Evolutionary conservation across 2,113 vertebrate species (phyloP).

Genomic region (Noctilio leporinus): DNA sequence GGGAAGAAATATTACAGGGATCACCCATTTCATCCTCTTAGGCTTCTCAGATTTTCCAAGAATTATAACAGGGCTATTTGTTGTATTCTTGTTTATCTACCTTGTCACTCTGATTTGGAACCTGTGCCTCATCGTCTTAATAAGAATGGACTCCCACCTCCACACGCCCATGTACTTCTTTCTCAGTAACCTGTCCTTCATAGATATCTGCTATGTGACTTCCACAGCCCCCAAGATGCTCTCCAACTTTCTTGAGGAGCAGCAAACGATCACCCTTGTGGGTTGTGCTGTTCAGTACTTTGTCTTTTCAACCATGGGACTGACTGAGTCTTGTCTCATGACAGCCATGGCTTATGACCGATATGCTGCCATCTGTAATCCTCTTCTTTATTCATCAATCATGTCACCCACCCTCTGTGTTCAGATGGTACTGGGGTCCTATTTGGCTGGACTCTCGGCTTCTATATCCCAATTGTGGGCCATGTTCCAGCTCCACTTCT

Average conservation of each 20-base stretch:
- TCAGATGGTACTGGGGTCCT: not conserved
- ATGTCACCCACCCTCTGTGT: not conserved
- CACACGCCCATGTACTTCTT: constrained; percentile 57
- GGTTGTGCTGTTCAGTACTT: constrained; percentile 28
- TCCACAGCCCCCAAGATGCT: constrained; percentile 46
- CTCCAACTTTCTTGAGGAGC: constrained; percentile 19
- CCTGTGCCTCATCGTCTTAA: constrained; percentile 15
- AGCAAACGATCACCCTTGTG: not conserved
- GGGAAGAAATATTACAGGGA: not conserved
- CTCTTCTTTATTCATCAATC: not conserved
- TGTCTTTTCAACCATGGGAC: constrained; percentile 24
- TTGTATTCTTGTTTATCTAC: not conserved
- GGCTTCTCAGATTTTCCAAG: constrained; percentile 48
- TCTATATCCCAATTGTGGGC: not conserved
- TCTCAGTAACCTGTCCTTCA: constrained; percentile 38
- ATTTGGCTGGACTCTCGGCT: not conserved
- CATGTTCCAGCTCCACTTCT: constrained; percentile 16
- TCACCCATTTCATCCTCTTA: constrained; percentile 19
- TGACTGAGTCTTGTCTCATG: constrained; percentile 48
- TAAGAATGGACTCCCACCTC: constrained; percentile 30
- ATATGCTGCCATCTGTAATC: constrained; percentile 35
- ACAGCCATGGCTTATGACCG: not conserved
- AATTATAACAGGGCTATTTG: not conserved
- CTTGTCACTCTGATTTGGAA: constrained; percentile 20
- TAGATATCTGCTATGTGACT: constrained; percentile 34